Evolutionary conservation across 2,888 invertebrate species (phyloP).

Genomic region (Bimastos eiseni): DNA sequence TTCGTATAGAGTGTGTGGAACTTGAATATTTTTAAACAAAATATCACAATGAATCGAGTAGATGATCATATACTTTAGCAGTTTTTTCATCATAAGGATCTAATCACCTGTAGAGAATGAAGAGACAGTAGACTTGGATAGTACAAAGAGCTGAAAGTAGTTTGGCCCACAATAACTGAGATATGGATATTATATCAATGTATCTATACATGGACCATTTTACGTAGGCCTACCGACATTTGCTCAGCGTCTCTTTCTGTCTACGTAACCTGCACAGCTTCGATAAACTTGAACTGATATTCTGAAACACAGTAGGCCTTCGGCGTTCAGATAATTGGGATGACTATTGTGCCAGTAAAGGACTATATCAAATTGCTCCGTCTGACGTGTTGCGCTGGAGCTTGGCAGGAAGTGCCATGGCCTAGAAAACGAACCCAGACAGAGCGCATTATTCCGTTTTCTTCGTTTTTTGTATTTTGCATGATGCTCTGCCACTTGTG

Average conservation of each 20-base stretch:
- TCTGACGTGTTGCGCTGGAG: not conserved
- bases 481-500: too few species aligned
- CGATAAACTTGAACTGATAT: not conserved
- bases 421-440: not conserved
- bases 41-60: not conserved
- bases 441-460: too few species aligned
- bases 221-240: too few species aligned
- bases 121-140: not conserved
- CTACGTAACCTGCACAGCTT: not conserved
- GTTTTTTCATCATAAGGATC: not conserved
- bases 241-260: not conserved
- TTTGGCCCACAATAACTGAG: not conserved
- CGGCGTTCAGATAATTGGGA: not conserved
- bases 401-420: too few species aligned
- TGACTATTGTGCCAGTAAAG: not conserved
- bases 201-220: too few species aligned
- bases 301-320: not conserved
- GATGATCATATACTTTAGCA: not conserved
- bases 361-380: not conserved
- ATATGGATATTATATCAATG: too few species aligned
- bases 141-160: not conserved
- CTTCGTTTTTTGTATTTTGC: too few species aligned
- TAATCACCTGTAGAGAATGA: not conserved
- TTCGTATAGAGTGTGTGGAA: not conserved
- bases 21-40: not conserved